Base-by-base conservation (phyloP, 2,797 vertebrate genomes). In the Pipistrellus nathusii region DNA sequence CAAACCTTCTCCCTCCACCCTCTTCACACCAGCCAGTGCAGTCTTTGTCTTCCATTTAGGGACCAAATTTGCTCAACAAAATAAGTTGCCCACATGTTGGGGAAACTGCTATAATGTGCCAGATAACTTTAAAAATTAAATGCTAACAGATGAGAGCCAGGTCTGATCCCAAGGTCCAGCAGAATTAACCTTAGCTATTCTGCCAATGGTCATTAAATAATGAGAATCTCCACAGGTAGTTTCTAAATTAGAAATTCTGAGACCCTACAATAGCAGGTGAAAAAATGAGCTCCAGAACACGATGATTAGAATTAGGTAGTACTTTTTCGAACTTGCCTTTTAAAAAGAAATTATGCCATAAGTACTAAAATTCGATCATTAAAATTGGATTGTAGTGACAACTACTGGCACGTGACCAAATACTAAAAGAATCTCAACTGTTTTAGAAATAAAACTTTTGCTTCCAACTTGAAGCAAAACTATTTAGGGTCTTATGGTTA, bases 331-430 rank as follows among this genome's bases (percentile, higher is more conserved):
- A 94, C 89, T 35, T 90, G 80, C 44, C 88, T 82, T 88, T 96
- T 87, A 93, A 96, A 96, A 94, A 89, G 72, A 85, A 94, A 94
- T 85, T 87, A 96, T 75, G 38, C 80, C 68, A 75, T 93, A 88
- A 89, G 84, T 64, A 96, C 64, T 87, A 93, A 93, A 94, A 96
- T 64, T 66, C 25, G 46, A 83, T 83, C n/a, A 95, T 94, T 82
- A 91, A 82, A 90, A 88, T 90, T 89, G 94, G 81, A 93, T 73
- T 62, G 62, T 88, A 41, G 76, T 91, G 92, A 94, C 93, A 96
- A 95, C 69, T 87, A 41, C 32, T 88, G 80, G 81, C 83, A 93
- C 21, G 30, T 53, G 57, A 72, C 53, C 93, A 89, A 93, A 88
- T 27, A 21, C 76, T 73, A 72, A 93, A 93, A 92, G 81, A 93